Conservation (phyloP, 35 echinoderm and acorn worm species). For the Ophiothrix spiculata region DNA sequence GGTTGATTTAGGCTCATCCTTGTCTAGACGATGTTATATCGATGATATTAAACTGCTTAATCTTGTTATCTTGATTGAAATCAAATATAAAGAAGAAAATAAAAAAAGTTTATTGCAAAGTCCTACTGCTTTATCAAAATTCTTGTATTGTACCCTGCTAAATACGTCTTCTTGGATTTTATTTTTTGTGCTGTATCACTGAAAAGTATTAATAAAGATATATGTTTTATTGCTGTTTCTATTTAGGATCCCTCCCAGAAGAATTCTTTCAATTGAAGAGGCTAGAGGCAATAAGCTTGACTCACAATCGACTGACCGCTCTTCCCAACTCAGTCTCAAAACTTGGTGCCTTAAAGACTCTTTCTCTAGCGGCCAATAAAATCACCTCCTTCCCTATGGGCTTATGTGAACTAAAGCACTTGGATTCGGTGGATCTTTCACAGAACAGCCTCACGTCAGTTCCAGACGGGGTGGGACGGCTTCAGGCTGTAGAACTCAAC, state of each 20-base stretch:
- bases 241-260: conserved; percentile 55
- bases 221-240: conserved; percentile 6
- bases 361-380: conserved; percentile 59
- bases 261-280: conserved; percentile 64
- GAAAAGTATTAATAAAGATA: neutral
- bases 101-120: too few relatives aligned
- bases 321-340: conserved; percentile 49
- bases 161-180: too few relatives aligned
- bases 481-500: conserved; percentile 85
- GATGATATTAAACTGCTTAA: too few relatives aligned
- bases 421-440: conserved; percentile 82
- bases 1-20: neutral
- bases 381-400: conserved; percentile 65
- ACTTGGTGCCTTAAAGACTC: conserved; percentile 51
- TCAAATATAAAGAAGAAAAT: too few relatives aligned
- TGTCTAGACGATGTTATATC: neutral
- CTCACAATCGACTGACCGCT: conserved; percentile 58
- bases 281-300: conserved; percentile 63
- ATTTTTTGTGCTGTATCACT: too few relatives aligned
- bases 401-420: conserved; percentile 65
- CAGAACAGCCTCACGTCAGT: conserved; percentile 63
- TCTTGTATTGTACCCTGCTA: too few relatives aligned
- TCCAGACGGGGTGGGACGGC: conserved; percentile 53
- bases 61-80: too few relatives aligned
- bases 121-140: too few relatives aligned